These are phyloP conservation scores for Lymantria dispar DNA, from an alignment of 2,888 invertebrate genomes.

Conservation along the genomic window DNA sequence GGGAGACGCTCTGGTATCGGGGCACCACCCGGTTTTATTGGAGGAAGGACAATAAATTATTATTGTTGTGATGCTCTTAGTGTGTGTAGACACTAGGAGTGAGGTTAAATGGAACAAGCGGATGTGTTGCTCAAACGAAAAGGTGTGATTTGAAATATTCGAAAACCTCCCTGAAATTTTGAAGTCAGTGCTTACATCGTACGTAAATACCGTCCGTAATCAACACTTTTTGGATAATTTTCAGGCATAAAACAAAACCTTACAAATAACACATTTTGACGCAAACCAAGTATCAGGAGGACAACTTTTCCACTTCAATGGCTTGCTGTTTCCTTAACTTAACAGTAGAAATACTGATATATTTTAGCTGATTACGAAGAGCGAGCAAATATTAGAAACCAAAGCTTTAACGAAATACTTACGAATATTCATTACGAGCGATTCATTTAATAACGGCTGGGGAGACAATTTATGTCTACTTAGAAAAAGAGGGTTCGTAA, in stretches of 20 bases:
- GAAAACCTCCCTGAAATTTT: not conserved
- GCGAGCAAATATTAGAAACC: not conserved
- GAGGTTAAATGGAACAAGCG: no score
- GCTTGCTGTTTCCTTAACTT: not conserved
- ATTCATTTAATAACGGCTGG: no score
- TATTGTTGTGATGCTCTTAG: no score
- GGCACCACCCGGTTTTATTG: no score
- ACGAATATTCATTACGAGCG: no score
- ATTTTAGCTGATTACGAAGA: not conserved
- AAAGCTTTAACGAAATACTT: no score
- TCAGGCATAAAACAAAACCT: not conserved
- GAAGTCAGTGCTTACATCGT: not conserved
- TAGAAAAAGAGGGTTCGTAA: no score
- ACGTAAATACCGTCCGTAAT: not conserved
- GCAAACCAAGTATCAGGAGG: slow-evolving; percentile 22
- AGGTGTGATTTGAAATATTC: slow-evolving; percentile 2
- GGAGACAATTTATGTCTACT: no score
- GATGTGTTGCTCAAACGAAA: slow-evolving; percentile 15
- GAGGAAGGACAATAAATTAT: no score
- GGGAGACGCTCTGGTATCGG: no score
- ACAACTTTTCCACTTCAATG: not conserved
- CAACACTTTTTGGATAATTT: not conserved
- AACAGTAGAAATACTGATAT: no score
- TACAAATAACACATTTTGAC: slow-evolving; percentile 4
- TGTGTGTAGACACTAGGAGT: no score